Evolutionary conservation across 1,140 invertebrate species (phyloP).

Genomic region (Trichonephila inaurata): DNA sequence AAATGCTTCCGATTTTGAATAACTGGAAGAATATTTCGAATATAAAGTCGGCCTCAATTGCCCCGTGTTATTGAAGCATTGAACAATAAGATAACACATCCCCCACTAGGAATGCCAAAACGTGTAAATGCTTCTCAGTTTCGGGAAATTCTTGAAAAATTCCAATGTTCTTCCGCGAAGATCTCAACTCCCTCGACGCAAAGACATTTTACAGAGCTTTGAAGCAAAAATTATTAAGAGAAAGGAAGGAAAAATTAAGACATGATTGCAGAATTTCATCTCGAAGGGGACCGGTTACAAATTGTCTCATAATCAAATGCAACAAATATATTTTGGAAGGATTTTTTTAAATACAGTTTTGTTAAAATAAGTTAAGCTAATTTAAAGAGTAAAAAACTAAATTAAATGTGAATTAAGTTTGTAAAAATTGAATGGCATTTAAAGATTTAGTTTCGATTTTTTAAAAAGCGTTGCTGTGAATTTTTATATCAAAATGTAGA

Average conservation of each 20-base stretch:
- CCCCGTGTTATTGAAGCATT: neutral
- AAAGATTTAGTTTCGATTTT: no score
- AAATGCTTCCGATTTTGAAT: neutral
- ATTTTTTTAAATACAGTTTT: no score
- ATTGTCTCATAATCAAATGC: no score
- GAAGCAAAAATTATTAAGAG: slow-evolving; percentile 26
- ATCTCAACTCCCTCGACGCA: neutral
- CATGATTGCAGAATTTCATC: neutral
- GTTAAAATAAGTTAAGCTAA: no score
- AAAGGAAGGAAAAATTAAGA: slow-evolving; percentile 27
- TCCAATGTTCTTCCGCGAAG: neutral
- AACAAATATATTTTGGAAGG: no score
- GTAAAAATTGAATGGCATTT: no score
- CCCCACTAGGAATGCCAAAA: neutral
- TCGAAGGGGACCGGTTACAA: neutral
- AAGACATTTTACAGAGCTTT: neutral
- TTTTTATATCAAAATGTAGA: no score
- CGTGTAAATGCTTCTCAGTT: neutral
- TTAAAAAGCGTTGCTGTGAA: no score
- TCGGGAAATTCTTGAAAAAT: neutral
- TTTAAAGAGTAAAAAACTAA: no score
- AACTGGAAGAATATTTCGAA: neutral
- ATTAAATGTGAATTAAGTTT: no score
- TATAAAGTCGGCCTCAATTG: neutral
- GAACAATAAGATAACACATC: neutral